Evolutionary conservation across 2,797 vertebrate genomes (phyloP).

Genomic region (Acrocephalus scirpaceus): DNA sequence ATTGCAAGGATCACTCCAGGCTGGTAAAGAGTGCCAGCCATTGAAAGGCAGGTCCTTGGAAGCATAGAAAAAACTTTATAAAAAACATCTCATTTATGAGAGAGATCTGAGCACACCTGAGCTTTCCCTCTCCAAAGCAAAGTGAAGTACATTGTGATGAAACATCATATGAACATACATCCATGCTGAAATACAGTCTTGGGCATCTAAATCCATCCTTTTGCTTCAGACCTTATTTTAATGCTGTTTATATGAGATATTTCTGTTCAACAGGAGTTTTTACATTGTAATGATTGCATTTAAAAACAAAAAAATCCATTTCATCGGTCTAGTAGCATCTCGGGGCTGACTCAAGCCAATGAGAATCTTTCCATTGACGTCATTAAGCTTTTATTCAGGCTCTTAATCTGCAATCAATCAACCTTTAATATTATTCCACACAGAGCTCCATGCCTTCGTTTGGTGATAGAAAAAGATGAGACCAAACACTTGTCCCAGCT

Average conservation of each 20-base stretch:
- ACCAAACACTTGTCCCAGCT: neutral
- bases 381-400: conserved; percentile 56
- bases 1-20: neutral
- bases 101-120: neutral
- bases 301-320: neutral
- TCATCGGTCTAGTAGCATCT: neutral
- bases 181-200: neutral
- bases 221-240: neutral
- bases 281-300: conserved; percentile 9
- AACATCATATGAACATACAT: neutral
- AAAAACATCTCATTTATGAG: neutral
- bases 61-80: neutral
- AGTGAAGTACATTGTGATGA: neutral
- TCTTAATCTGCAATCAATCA: conserved; percentile 60
- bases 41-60: neutral
- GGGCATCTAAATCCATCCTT: neutral
- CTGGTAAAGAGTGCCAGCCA: neutral
- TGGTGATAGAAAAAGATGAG: neutral
- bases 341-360: conserved; percentile 19
- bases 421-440: neutral
- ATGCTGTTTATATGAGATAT: conserved; percentile 7
- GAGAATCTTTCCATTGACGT: conserved; percentile 61
- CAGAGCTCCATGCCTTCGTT: conserved; percentile 34
- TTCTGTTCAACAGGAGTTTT: conserved; percentile 27
- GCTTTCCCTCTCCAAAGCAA: neutral